A percentile compares a stretch with the other conserved stretches of the same genome.
phyloP scores from a whole-genome alignment of 92 coral and sea anemone species.

The Desmophyllum pertusum region DNA sequence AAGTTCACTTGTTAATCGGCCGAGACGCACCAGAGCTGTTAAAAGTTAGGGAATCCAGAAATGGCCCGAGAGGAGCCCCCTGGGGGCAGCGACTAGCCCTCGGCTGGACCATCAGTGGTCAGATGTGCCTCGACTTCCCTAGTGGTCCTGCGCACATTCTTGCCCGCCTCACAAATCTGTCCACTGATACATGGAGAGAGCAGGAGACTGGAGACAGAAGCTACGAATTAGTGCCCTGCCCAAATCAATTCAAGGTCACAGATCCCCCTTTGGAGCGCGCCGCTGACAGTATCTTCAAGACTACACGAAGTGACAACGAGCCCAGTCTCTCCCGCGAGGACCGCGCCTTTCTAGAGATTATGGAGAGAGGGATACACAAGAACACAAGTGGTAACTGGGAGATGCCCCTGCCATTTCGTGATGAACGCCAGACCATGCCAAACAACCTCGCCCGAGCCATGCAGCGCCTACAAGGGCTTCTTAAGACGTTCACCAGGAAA shows the following conservation, averaged over 20 bases:
- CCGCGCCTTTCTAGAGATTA: slow-evolving; percentile 40
- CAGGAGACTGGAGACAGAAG: slow-evolving; percentile 13
- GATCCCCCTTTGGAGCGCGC: slow-evolving; percentile 28
- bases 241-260: slow-evolving; percentile 46
- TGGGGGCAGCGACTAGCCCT: slow-evolving; percentile 58
- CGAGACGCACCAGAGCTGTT: slow-evolving; percentile 62
- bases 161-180: slow-evolving; percentile 23
- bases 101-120: slow-evolving; percentile 67
- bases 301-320: slow-evolving; percentile 43
- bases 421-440: slow-evolving; percentile 52
- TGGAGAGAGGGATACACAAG: slow-evolving; percentile 62
- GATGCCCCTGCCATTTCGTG: slow-evolving; percentile 71
- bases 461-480: slow-evolving; percentile 54
- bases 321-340: slow-evolving; percentile 53
- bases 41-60: slow-evolving; percentile 63
- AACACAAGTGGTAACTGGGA: slow-evolving; percentile 70
- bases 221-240: slow-evolving; percentile 53
- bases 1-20: slow-evolving; percentile 49
- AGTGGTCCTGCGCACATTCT: slow-evolving; percentile 54
- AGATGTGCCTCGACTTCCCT: slow-evolving; percentile 46
- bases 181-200: not conserved
- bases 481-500: slow-evolving; percentile 49
- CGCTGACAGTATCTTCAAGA: slow-evolving; percentile 26
- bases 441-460: slow-evolving; percentile 64
- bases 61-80: slow-evolving; percentile 66